Percentiles rank a stretch among this genome's conserved stretches.
Evolutionary conservation across 2,888 invertebrate species (phyloP).

Genomic region (Leucozona laternaria): DNA sequence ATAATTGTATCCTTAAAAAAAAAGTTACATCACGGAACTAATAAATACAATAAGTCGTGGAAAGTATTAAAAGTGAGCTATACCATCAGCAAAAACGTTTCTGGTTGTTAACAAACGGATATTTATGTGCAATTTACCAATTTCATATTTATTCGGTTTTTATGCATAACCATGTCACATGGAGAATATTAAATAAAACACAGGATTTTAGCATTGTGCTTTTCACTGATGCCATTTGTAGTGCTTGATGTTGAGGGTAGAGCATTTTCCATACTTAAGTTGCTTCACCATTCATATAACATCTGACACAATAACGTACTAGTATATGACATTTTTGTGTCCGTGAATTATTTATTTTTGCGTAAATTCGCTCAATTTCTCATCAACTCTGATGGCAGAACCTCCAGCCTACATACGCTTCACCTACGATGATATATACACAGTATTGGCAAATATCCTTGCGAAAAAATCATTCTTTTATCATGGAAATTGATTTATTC

Average conservation of each 20-base stretch:
- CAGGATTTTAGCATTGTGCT: constrained; percentile 6
- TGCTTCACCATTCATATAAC: constrained; percentile 24
- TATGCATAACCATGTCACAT: constrained; percentile 18
- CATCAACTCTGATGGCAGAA: constrained; percentile 48
- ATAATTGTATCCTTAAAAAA: too few relatives aligned
- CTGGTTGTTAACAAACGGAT: constrained; percentile 25
- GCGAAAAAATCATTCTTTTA: constrained; percentile 54
- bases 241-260: neutral
- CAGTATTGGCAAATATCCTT: constrained; percentile 48
- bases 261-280: constrained; percentile 36
- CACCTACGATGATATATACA: too few relatives aligned
- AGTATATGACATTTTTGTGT: constrained; percentile 53
- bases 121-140: constrained; percentile 23
- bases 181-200: constrained; percentile 31
- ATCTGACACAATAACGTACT: constrained; percentile 51
- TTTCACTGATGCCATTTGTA: constrained; percentile 25
- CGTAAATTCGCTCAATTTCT: constrained; percentile 65
- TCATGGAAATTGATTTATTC: constrained; percentile 72
- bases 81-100: neutral
- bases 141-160: constrained; percentile 13
- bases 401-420: too few relatives aligned
- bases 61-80: neutral
- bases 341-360: constrained; percentile 61
- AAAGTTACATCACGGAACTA: constrained; percentile 10
- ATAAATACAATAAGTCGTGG: constrained; percentile 1